Evolutionary conservation across 2,113 vertebrate genomes (phyloP), one percentile per base, ranked within the genome.

Genomic region (Platichthys flesus): DNA sequence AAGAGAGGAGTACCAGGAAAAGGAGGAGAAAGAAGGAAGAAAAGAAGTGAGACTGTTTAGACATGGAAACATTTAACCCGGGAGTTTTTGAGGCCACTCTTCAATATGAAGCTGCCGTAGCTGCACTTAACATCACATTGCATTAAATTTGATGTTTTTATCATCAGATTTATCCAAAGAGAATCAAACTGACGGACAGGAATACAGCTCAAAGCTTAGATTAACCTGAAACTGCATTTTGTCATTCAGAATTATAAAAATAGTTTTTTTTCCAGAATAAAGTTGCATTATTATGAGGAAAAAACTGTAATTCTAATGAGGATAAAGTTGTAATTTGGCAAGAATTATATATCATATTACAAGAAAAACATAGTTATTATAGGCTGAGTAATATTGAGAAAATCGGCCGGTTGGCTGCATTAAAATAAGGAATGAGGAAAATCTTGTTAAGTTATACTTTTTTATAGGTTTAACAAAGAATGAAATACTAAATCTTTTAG

Each of bases 31-130:
- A 67, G 21, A 66, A 74, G 78, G 71, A 75, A 52, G 71, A 58
- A 70, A 65, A 65, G 56, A 54, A 74, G 72, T 65, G 67, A 79
- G 31, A 78, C 0, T 60, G 54, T 87, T 92, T 76, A 88, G 69
- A 42, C 40, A 42, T 42, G 10, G 40, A 42, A 82, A 61, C 67
- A 75, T 74, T 71, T 71, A 57, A 60, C 0, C 14, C 4, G 3
- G 2, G 45, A 14, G 3, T 5, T 59, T 45, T 65, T 28, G 69
- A 16, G 56, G 21, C 51, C 31, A 65, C 74, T 24, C 24, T 49
- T 49, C 45, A 49, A 18, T 18, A 49, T 18, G 21, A 24, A 56
- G 21, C 23, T 23, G 23, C 23, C 1, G 23, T 21, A 56, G 21
- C 54, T 24, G 10, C 20, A 52, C 16, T 20, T 52, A 2, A 52